Evolutionary conservation across 2,888 invertebrate genomes (phyloP), one percentile per base, ranked within the genome.

Genomic region (Labia minor): DNA sequence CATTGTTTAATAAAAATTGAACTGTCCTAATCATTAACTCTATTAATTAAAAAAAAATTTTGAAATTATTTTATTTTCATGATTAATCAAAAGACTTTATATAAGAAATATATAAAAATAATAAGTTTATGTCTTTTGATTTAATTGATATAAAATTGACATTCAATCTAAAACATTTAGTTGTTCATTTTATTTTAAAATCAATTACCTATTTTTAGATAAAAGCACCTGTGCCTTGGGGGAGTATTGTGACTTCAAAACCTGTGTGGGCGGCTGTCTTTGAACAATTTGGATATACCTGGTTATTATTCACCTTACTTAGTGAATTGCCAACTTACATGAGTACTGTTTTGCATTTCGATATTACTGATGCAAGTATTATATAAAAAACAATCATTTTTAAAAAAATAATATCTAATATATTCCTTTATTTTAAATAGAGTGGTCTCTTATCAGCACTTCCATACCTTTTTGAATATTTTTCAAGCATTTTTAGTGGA

Each of bases 261-360:
- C 74, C 74, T 0, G 68, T 75, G 49, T 74, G 73, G 74, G 74
- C 73, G 0, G 73, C 74, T 16, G 67, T 73, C 2, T 64, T 74
- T 1, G 72, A 72, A 14, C 74, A 74, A 66, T 70, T 61, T 64
- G 70, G 64, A 66, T 68, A 63, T 65, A 71, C 69, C 66, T 73
- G 71, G 71, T 71, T 72, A n/a, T 62, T 71, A 18, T 73, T 73
- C 69, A 73, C 73, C 1, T 67, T 73, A 18, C 69, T 73, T 0
- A 72, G 72, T 14, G 72, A 72, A 65, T 67, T 73, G 1, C 74
- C 74, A 21, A 71, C 72, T 11, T 74, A 73, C 66, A 67, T 73
- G 62, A 72, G 71, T 64, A 71, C 70, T 62, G 69, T 73, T 26
- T 70, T 73, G 14, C 71, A 72, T 64, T 73, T 73, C 68, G 70